Percentiles rank a stretch among this genome's conserved stretches.
phyloP scores from a whole-genome alignment of 2,113 vertebrate species.

The Oncorhynchus kisutch region DNA sequence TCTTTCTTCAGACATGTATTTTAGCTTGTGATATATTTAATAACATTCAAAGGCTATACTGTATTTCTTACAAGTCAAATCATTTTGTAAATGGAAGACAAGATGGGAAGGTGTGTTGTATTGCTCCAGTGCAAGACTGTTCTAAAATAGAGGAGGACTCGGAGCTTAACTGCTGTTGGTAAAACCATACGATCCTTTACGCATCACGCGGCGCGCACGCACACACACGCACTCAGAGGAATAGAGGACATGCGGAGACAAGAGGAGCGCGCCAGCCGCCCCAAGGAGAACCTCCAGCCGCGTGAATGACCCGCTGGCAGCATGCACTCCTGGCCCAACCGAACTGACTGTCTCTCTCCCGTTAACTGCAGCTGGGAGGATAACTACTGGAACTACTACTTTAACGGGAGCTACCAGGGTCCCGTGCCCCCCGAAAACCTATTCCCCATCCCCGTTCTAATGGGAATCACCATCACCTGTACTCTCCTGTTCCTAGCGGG shows the following conservation, averaged over 20 bases:
- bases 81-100: no score
- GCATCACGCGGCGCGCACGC: not conserved
- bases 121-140: no score
- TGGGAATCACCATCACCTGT: constrained; percentile 84
- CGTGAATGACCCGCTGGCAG: constrained; percentile 52
- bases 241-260: constrained; percentile 30
- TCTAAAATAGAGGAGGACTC: no score
- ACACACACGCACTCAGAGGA: no score
- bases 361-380: constrained; percentile 73
- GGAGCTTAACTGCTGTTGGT: no score
- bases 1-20: no score
- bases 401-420: constrained; percentile 45
- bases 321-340: constrained; percentile 78
- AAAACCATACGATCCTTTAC: not conserved
- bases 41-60: no score
- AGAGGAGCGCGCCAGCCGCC: constrained; percentile 14
- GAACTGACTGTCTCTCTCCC: constrained; percentile 62
- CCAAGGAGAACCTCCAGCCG: constrained; percentile 39
- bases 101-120: no score
- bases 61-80: no score
- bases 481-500: constrained; percentile 85
- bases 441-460: constrained; percentile 86
- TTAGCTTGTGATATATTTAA: no score
- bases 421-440: constrained; percentile 66
- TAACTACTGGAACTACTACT: constrained; percentile 14